These are phyloP conservation scores for Montifringilla adamsi DNA, from an alignment of 2,113 vertebrate genomes.

Conservation along the genomic window DNA sequence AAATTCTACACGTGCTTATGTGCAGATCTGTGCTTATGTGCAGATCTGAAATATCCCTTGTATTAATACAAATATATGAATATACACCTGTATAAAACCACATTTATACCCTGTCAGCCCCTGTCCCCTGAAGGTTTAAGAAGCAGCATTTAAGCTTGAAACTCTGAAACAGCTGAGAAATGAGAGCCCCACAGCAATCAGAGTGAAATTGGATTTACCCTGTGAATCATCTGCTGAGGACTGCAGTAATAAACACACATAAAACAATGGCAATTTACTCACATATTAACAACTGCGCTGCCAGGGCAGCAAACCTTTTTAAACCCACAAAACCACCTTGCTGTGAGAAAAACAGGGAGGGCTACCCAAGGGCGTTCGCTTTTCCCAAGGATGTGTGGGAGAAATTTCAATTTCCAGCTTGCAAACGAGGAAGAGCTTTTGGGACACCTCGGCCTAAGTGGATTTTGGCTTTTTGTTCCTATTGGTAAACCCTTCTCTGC, in stretches of 20 bases:
- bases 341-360: background rate
- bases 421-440: background rate
- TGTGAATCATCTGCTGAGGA: background rate
- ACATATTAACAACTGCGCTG: background rate
- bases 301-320: background rate
- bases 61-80: background rate
- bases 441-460: background rate
- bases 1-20: background rate
- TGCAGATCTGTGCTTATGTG: background rate
- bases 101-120: background rate
- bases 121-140: background rate
- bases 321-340: background rate
- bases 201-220: background rate
- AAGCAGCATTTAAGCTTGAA: background rate
- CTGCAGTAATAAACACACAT: background rate
- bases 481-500: fast-evolving
- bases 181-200: background rate
- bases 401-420: background rate
- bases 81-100: fast-evolving
- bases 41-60: too few relatives aligned
- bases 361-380: background rate
- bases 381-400: background rate
- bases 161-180: background rate
- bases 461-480: background rate
- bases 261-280: conserved; percentile 5